These are phyloP conservation scores for Ctenopoma kingsleyae DNA, from an alignment of 2,797 vertebrate genomes.

Conservation along the genomic window DNA sequence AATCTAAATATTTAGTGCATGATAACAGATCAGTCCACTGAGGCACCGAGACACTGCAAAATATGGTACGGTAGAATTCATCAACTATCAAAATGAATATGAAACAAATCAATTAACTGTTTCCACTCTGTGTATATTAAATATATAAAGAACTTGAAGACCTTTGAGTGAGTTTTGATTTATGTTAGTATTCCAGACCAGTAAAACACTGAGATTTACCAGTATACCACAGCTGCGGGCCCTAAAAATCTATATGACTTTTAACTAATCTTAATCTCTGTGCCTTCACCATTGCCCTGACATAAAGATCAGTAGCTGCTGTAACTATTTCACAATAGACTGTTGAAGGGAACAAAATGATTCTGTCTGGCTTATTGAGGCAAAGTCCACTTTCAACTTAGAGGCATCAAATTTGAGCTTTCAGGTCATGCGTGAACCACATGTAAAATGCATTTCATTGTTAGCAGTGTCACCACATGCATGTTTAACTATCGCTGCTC, in stretches of 20 bases:
- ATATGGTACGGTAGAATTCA: background rate
- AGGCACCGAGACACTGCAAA: conserved; percentile 1
- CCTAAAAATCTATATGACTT: background rate
- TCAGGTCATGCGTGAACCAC: conserved; percentile 2
- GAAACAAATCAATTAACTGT: no score
- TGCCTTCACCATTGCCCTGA: background rate
- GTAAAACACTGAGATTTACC: background rate
- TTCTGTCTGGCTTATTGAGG: conserved; percentile 24
- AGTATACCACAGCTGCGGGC: background rate
- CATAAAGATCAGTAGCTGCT: conserved; percentile 33
- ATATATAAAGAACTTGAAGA: no score
- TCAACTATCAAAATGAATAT: no score
- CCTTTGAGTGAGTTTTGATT: no score
- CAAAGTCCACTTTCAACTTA: conserved; percentile 57
- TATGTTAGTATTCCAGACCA: background rate
- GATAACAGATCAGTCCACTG: background rate
- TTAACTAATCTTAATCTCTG: background rate
- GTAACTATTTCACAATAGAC: conserved; percentile 48
- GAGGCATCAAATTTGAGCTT: background rate
- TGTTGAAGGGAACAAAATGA: conserved; percentile 1
- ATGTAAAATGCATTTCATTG: background rate
- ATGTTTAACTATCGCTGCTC: background rate
- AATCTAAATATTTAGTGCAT: conserved; percentile 18
- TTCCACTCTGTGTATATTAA: no score
- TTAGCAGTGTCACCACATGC: background rate